Base-by-base conservation (phyloP, 2,888 invertebrate species). In the Augiades crinisus region DNA sequence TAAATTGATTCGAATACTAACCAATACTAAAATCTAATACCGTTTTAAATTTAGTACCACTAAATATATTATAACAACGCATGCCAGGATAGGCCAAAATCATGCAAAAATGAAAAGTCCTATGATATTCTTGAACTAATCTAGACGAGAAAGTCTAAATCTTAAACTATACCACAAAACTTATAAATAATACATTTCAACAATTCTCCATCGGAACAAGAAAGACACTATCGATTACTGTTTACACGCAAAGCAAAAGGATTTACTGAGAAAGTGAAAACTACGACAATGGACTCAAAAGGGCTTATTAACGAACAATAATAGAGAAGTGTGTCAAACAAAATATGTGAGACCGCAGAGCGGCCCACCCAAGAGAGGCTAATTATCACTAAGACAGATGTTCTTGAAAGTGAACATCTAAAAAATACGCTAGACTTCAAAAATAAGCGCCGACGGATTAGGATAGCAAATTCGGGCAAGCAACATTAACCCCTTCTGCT, bases 401-500 rank as follows among this genome's bases (percentile, higher is more conserved):
- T 78, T 75, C 67, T 73, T 60, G 78, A 83, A 82, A 84, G 77
- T 73, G 81, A 83, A 79, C 61, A 60, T 61, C 68, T 64, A 85
- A 85, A 85, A 77, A 68, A 70, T 67, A 64, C 69, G 73, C 70
- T 64, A 70, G 72, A 85, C 86, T 75, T 86, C 86, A 85, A 83
- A 84, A 84, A 78, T 86, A 77, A 83, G 77, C 78, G 83, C 86
- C 87, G 86, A 79, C 79, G 76, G 82, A 87, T 85, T 86, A 85
- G 66, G 65, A 57, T 62, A 67, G 65, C 62, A 59, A 58, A 27
- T 43, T 31, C 22, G 8, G 7, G 6, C 47, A 52, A 12, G 22
- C 17, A n/a, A 62, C 43, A 52, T 21, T 43, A 5, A 58, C 22
- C 17, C 16, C 50, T 62, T 58, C 61, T 52, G 5, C 7, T 24